Conservation (phyloP, 1,140 invertebrate genomes). For the Plodia interpunctella region DNA sequence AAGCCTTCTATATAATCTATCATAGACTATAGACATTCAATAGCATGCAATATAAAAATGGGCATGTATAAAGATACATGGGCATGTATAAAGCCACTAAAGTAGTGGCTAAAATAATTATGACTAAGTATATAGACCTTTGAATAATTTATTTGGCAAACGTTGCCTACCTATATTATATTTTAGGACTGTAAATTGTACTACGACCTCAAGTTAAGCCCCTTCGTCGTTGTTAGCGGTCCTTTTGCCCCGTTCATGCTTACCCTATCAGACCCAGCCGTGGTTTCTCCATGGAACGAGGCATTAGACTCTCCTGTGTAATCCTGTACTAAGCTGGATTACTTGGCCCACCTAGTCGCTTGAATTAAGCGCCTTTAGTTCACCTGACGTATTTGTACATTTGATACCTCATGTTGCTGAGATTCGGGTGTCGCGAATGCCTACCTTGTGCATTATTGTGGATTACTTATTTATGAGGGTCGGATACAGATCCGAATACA, state of each 20-base stretch:
- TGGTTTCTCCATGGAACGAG: constrained; percentile 21
- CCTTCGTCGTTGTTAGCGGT: neutral
- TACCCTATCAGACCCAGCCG: constrained; percentile 3
- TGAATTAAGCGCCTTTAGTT: constrained; percentile 47
- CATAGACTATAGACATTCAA: no score
- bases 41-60: no score
- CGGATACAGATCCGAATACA: no score
- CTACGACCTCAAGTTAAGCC: neutral
- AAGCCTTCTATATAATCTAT: no score
- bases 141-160: no score
- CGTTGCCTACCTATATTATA: no score
- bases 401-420: constrained; percentile 48
- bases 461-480: neutral
- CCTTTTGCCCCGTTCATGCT: neutral
- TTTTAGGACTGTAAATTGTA: neutral
- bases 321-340: constrained; percentile 67
- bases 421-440: constrained; percentile 33
- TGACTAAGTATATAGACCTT: no score
- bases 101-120: no score
- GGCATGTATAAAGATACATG: no score
- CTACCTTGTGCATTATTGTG: neutral
- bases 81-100: no score
- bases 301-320: constrained; percentile 60
- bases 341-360: constrained; percentile 50
- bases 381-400: constrained; percentile 50